Percentiles rank a stretch among this genome's conserved stretches.
phyloP scores from a whole-genome alignment of 2,797 vertebrate species.

The Falco rusticolus region DNA sequence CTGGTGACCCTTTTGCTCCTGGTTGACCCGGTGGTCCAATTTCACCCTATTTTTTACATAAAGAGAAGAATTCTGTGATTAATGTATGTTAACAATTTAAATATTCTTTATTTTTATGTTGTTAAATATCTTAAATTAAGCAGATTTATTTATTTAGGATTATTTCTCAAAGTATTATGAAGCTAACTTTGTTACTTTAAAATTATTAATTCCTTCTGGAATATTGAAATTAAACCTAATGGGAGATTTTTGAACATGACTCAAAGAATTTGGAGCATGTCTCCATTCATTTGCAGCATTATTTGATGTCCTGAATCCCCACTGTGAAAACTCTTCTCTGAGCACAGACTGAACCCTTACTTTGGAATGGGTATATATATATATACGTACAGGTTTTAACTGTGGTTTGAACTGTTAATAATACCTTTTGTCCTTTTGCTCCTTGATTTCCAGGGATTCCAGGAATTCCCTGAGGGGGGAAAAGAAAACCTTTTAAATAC shows the following conservation, averaged over 20 bases:
- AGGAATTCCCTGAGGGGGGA: constrained; percentile 84
- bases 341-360: not conserved
- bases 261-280: not conserved
- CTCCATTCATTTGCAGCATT: not conserved
- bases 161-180: not conserved
- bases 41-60: constrained; percentile 84
- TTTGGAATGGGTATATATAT: not conserved
- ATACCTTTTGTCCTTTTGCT: constrained; percentile 85
- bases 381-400: not conserved
- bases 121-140: not conserved
- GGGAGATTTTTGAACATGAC: not conserved
- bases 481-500: constrained; percentile 1
- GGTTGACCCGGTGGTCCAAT: constrained; percentile 82
- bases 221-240: not conserved
- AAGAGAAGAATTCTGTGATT: not conserved
- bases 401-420: not conserved
- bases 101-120: too few relatives aligned
- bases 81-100: not conserved
- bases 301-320: not conserved
- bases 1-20: constrained; percentile 85
- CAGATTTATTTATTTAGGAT: not conserved
- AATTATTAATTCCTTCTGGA: not conserved
- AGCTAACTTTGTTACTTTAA: not conserved
- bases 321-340: not conserved
- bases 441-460: constrained; percentile 90